Evolutionary conservation across 2,113 vertebrate genomes (phyloP).

Genomic region (Australoheros scitulus): DNA sequence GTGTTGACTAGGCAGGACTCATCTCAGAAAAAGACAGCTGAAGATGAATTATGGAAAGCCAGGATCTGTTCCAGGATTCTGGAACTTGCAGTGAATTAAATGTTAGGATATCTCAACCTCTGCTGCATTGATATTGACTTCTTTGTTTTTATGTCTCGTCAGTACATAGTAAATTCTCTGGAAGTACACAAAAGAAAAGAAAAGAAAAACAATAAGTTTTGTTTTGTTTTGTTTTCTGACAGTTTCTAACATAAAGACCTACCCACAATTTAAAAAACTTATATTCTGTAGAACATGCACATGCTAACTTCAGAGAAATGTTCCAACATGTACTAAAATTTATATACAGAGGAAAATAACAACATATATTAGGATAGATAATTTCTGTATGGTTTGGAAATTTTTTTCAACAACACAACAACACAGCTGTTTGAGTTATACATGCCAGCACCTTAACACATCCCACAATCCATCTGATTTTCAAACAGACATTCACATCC

Average conservation of each 20-base stretch:
- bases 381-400: background rate
- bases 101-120: background rate
- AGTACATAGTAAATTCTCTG: background rate
- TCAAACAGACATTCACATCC: background rate
- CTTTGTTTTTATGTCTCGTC: background rate
- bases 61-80: background rate
- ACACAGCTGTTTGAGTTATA: no score
- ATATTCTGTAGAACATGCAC: background rate
- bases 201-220: background rate
- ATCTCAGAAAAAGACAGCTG: background rate
- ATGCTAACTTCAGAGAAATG: background rate
- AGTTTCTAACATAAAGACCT: background rate
- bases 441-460: no score
- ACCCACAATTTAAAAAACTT: background rate
- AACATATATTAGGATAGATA: background rate
- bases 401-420: no score
- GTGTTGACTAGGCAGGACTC: background rate
- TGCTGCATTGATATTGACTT: background rate
- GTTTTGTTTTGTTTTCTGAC: background rate
- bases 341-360: background rate
- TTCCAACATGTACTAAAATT: background rate
- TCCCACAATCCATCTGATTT: background rate
- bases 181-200: background rate
- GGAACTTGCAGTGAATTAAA: background rate
- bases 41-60: background rate